Evolutionary conservation across 2,888 invertebrate genomes (phyloP).

Genomic region (Stenurella melanura): DNA sequence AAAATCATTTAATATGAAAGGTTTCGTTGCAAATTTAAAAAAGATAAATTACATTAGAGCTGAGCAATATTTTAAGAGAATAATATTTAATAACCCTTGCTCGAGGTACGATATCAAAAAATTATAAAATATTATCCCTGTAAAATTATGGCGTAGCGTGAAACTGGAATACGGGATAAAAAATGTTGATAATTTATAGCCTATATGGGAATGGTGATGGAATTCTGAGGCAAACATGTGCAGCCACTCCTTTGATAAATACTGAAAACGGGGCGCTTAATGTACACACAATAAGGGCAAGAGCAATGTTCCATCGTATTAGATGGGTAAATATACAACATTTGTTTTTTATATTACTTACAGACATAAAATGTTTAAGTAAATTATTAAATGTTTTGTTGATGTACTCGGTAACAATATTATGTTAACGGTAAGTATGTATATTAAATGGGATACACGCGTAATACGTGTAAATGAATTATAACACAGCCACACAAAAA

Average conservation of each 20-base stretch:
- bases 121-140: slow-evolving; percentile 20
- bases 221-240: slow-evolving; percentile 11
- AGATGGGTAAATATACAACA: not conserved
- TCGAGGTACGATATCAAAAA: slow-evolving; percentile 1
- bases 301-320: not conserved
- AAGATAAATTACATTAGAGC: slow-evolving; percentile 2
- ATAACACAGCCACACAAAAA: too few relatives aligned
- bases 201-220: slow-evolving; percentile 11
- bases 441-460: too few relatives aligned
- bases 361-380: too few relatives aligned
- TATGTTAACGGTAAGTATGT: too few relatives aligned
- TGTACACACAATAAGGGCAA: not conserved
- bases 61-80: not conserved
- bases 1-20: not conserved
- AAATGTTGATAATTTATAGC: slow-evolving; percentile 16
- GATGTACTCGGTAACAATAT: too few relatives aligned
- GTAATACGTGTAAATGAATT: too few relatives aligned
- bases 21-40: not conserved
- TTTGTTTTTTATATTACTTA: not conserved
- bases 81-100: not conserved
- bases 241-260: slow-evolving; percentile 15
- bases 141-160: not conserved
- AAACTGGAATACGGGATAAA: slow-evolving; percentile 16
- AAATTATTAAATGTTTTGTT: too few relatives aligned
- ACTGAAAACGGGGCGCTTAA: not conserved